A percentile compares a stretch with the other conserved stretches of the same genome.
These are phyloP conservation scores for Sthenelais limicola DNA, from an alignment of 2,888 invertebrate species.

Conservation along the genomic window DNA sequence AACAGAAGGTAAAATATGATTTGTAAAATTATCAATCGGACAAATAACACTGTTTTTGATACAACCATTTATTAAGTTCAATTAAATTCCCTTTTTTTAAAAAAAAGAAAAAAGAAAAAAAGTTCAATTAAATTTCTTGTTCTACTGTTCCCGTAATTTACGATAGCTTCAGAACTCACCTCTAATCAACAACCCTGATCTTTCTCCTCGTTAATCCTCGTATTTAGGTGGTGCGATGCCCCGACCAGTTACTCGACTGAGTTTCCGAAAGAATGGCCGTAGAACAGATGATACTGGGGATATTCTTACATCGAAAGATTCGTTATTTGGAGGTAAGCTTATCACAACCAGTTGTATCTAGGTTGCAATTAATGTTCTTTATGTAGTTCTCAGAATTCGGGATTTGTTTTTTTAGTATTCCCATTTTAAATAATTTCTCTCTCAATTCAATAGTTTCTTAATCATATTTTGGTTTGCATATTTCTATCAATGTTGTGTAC, in stretches of 20 bases:
- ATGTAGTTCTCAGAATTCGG: too few species aligned
- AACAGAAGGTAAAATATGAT: constrained; percentile 62
- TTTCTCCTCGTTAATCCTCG: not conserved
- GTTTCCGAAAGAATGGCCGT: constrained; percentile 57
- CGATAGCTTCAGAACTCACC: not conserved
- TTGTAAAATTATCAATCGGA: not conserved
- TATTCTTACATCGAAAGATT: not conserved
- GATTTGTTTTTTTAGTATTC: too few species aligned
- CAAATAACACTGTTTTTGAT: not conserved
- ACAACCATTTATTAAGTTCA: not conserved
- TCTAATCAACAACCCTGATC: not conserved
- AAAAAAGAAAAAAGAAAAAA: too few species aligned
- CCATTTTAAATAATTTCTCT: too few species aligned
- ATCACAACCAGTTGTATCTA: too few species aligned
- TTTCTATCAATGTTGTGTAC: too few species aligned
- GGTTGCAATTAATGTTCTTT: too few species aligned
- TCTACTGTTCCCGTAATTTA: not conserved
- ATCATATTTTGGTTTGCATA: too few species aligned
- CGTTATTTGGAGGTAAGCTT: not conserved
- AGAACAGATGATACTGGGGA: not conserved
- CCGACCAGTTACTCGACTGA: constrained; percentile 62
- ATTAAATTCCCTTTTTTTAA: too few species aligned
- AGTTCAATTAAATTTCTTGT: not conserved
- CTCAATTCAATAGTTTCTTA: too few species aligned
- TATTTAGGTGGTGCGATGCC: constrained; percentile 61